These are phyloP conservation scores for Synanceia verrucosa DNA, from an alignment of 2,797 vertebrate genomes.

Conservation along the genomic window DNA sequence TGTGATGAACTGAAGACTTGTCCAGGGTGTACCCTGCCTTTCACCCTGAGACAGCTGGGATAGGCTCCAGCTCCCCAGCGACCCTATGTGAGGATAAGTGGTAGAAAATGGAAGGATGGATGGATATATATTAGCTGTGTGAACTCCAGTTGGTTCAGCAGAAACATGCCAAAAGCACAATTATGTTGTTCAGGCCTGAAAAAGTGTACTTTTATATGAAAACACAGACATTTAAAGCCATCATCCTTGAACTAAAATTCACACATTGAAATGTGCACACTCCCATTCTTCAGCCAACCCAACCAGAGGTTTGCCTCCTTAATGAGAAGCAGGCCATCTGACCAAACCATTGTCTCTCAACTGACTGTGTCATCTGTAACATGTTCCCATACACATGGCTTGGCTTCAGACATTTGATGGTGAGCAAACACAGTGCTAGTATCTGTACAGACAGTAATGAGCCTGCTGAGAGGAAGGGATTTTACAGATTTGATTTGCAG, in stretches of 20 bases:
- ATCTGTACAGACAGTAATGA: background rate
- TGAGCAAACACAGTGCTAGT: background rate
- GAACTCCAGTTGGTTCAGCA: no score
- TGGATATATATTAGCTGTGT: no score
- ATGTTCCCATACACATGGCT: no score
- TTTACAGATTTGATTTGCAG: conserved; percentile 14
- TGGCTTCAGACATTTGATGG: background rate
- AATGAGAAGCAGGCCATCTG: background rate
- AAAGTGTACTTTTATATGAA: background rate
- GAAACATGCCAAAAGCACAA: background rate
- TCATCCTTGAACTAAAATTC: background rate
- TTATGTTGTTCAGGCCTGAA: background rate
- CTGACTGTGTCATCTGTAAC: background rate
- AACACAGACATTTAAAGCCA: background rate
- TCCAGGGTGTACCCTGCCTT: no score
- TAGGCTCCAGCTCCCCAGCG: no score
- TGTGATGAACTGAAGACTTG: no score
- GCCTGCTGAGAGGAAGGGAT: conserved; percentile 53
- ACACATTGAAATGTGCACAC: background rate
- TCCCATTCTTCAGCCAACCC: background rate
- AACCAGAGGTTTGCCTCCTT: background rate
- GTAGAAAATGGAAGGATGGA: no score
- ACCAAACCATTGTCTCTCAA: background rate
- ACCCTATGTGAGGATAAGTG: no score
- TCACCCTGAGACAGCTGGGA: no score